Evolutionary conservation across 2,797 vertebrate species (phyloP).

Genomic region (Glyptemys insculpta): DNA sequence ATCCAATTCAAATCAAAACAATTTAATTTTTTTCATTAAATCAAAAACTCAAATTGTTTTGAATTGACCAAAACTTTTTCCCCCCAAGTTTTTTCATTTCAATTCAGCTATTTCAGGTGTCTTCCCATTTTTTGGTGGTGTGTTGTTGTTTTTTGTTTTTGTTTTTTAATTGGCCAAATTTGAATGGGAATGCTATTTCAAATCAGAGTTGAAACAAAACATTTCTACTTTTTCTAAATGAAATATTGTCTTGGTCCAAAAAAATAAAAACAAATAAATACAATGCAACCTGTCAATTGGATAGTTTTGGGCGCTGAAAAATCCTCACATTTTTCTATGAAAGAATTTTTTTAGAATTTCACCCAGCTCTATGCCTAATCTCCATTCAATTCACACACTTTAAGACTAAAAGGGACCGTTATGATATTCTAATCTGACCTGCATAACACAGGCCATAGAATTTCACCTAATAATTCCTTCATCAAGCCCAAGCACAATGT

Average conservation of each 20-base stretch:
- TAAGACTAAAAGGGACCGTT: neutral
- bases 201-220: no score
- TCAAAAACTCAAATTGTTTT: neutral
- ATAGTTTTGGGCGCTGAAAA: no score
- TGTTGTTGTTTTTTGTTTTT: no score
- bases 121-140: neutral
- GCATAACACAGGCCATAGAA: neutral
- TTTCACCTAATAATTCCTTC: neutral
- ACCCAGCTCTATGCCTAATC: neutral
- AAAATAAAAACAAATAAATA: no score
- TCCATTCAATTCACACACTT: neutral
- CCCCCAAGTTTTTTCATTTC: neutral
- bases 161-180: neutral
- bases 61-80: neutral
- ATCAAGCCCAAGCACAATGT: neutral
- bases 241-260: no score
- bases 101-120: neutral
- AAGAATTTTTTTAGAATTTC: no score
- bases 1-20: neutral
- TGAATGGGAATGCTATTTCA: no score
- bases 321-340: no score
- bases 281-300: no score
- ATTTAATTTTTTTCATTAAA: neutral
- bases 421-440: neutral
- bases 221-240: no score